Evolutionary conservation across 35 echinoderm and acorn worm genomes (phyloP).

Genomic region (Patiria miniata): DNA sequence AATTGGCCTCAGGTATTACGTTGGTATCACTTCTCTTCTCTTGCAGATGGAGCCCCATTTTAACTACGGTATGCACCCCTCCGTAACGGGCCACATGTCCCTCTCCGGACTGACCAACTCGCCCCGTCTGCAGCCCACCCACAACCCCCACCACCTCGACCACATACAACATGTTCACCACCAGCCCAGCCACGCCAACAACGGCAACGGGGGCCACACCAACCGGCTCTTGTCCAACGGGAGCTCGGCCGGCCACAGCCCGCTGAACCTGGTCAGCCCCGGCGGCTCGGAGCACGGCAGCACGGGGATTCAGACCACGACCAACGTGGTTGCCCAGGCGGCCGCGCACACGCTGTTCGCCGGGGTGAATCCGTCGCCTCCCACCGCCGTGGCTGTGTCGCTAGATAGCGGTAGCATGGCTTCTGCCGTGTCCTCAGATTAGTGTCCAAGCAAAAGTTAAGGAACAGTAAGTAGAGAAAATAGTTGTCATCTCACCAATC

Average conservation of each 20-base stretch:
- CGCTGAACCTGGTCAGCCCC: conserved; percentile 51
- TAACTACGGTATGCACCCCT: not conserved
- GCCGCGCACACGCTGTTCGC: conserved; percentile 30
- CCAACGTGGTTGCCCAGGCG: not conserved
- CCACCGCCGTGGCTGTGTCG: conserved; percentile 56
- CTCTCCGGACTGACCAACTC: conserved; percentile 5
- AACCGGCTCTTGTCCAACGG: conserved; percentile 48
- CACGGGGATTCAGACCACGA: conserved; percentile 1
- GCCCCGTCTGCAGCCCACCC: conserved; percentile 3
- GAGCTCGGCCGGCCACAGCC: conserved; percentile 12
- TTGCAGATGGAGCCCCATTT: conserved; percentile 39
- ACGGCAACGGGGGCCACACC: not conserved
- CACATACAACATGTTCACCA: not conserved
- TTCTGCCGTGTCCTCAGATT: not conserved
- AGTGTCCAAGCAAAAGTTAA: not conserved
- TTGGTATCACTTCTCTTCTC: too few species aligned
- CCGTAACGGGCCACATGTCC: not conserved
- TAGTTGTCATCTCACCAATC: too few species aligned
- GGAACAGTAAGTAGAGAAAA: too few species aligned
- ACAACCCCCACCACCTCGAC: not conserved
- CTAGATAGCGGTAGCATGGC: conserved; percentile 17
- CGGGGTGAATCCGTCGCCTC: conserved; percentile 60
- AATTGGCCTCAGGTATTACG: too few species aligned
- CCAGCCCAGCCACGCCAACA: conserved; percentile 14
- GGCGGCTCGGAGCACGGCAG: conserved; percentile 9